Evolutionary conservation across 2,888 invertebrate genomes (phyloP), one percentile per base, ranked within the genome.

Genomic region (Acleris holmiana): DNA sequence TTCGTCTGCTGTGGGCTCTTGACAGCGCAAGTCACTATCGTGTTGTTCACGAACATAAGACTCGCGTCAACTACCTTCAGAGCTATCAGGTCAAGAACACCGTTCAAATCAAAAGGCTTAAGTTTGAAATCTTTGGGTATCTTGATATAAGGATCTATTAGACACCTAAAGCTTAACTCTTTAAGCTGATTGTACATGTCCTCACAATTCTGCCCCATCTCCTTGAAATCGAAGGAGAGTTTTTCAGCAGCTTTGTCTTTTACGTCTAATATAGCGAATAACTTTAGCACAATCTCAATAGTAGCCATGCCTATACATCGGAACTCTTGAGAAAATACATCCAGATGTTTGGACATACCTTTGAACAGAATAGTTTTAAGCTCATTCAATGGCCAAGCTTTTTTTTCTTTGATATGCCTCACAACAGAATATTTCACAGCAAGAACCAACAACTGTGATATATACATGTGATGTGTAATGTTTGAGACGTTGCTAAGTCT

Each of bases 221-320:
- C 88, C 0, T 92, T 82, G 74, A 95, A 96, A 47, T 96, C 95
- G 75, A 97, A 97, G 59, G 93, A 92, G 0, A 97, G 83, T 57
- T 93, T 69, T 15, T 78, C 71, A 0, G 76, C 93, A 0, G 92
- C 91, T 44, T 86, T 84, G 1, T 87, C 84, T 10, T 61, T 71
- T 0, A 73, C 62, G 76, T 85, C 85, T 66, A 82, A 70, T 83
- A 89, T 71, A 85, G 85, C 67, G 79, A 96, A 76, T 46, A 93
- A 90, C 72, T 94, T 94, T 4, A 95, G 83, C 4, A 95, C 76
- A 3, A 95, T 86, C 77, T 97, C 96, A 0, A 95, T 94, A 0
- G 95, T 94, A 25, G 95, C 94, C 96, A 97, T 97, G 0, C 97
- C 97, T 6, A 96, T 88, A 40, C 93, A 93, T 66, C 96, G 86